Evolutionary conservation across 2,888 invertebrate species (phyloP), one percentile per base, ranked within the genome.

Genomic region (Coenonympha glycerion): DNA sequence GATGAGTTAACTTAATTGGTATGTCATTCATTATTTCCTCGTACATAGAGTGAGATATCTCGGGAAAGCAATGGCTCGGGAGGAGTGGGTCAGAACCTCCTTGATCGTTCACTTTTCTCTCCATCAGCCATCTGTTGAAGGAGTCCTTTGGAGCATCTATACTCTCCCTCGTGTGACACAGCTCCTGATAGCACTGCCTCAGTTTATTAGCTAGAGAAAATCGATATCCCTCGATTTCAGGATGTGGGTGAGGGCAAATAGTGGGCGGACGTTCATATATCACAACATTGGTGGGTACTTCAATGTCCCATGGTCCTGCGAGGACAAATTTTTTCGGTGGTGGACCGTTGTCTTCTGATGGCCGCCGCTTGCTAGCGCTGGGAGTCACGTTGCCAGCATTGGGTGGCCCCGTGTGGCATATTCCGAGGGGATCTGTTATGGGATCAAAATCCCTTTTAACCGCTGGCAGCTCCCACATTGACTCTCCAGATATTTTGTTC

Each of bases 1-100:
- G 97, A 75, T 96, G 93, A n/a, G 95, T 92, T 53, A 98, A 89
- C 80, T 97, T 97, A 53, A 98, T 95, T 6, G 98, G 98, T 72
- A 99, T 96, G 82, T 98, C 98, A 79, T 97, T 95, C 96, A 98
- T 97, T 47, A 98, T 96, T 87, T 98, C 98, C 59, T 96, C 92
- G 82, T 97, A 97, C 97, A 98, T 97, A 1, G 95, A 94, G 71
- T 92, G 91, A 3, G 98, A 98, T 64, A 98, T 93, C 83, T 97
- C 97, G 1, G 95, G 94, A 62, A 92, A 91, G 81, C 98, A 98
- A 73, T 93, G 93, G 76, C 96, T 96, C 5, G 98, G 98, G 42
- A 98, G 84, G 44, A 98, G 79, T 0, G 98, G 95, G 85, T 98
- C 98, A 49, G 91, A 92, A 1, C 98, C 98, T 66, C 90, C 90